Evolutionary conservation across 2,888 invertebrate species (phyloP), one percentile per base, ranked within the genome.

Genomic region (Erynnis tages): DNA sequence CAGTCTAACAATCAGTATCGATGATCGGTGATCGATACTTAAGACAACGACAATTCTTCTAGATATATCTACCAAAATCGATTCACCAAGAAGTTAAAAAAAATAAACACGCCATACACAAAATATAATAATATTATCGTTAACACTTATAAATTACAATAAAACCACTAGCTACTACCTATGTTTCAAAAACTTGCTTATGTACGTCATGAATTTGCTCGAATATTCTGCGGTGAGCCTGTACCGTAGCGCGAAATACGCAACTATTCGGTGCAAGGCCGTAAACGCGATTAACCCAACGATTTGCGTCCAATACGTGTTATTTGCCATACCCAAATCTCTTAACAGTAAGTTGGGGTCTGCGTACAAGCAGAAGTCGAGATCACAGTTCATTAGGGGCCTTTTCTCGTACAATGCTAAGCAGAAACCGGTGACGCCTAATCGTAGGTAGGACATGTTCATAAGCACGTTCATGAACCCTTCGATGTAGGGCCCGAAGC

Each of bases 371-470:
- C 89, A 89, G 55, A 90, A 88, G 0, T 88, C 85, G n/a, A 82
- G 73, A 0, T 85, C 76, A 65, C 95, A 95, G 4, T 91, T 87
- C 81, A 95, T 81, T 0, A 80, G 70, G 1, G 79, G 82, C 4
- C 95, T 77, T 50, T 92, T 86, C 53, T 91, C 79, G 55, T 93
- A 93, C 53, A 95, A 87, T 0, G 94, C 79, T 1, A 90, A 64
- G 1, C 72, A 85, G 62, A 82, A 91, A 38, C 94, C 94, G 4
- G 93, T 91, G 48, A 95, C 86, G 0, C 93, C 92, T 67, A 93
- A 94, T 44, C 95, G 91, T 11, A 95, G 84, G 71, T 92, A 95
- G 0, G 92, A 92, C 1, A 82, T 66, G 0, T 88, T 81, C 91
- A 93, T 92, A 0, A 93, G 64, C 0, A 83, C 68, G 56, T 73